Conservation (phyloP, 2,113 vertebrate genomes). For the Raja brachyura region DNA sequence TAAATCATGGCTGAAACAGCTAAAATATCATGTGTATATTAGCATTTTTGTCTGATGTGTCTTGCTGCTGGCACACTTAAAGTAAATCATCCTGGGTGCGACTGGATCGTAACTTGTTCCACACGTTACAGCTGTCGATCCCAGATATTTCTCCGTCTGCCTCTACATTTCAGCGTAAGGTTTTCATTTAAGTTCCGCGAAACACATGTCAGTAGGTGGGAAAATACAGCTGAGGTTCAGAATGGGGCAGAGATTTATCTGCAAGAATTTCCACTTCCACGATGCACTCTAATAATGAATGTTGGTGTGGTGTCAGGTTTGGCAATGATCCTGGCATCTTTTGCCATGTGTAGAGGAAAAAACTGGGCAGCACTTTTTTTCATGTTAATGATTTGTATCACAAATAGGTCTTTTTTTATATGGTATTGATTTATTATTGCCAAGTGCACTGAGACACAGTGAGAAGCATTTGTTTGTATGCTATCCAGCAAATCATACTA, state of each 20-base stretch:
- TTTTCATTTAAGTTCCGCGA: neutral
- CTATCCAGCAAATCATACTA: too few relatives aligned
- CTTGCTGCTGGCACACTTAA: neutral
- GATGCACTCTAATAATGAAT: too few relatives aligned
- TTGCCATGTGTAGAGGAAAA: neutral
- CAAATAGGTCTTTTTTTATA: neutral
- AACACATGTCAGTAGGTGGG: neutral
- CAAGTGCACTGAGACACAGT: too few relatives aligned
- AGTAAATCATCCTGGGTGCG: neutral
- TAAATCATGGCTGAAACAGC: neutral
- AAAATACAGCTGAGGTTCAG: neutral
- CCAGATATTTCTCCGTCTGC: neutral
- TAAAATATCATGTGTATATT: neutral
- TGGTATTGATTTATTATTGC: too few relatives aligned
- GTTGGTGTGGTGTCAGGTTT: neutral
- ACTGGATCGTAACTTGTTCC: neutral
- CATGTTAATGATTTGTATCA: neutral
- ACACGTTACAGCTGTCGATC: neutral
- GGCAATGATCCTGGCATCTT: neutral
- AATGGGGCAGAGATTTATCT: neutral
- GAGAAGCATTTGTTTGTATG: too few relatives aligned
- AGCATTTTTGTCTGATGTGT: neutral
- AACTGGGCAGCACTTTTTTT: neutral
- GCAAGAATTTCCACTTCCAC: neutral
- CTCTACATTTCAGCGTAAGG: neutral